Base-by-base conservation (phyloP, 2,888 invertebrate genomes). In the Pogonocherus hispidulus region DNA sequence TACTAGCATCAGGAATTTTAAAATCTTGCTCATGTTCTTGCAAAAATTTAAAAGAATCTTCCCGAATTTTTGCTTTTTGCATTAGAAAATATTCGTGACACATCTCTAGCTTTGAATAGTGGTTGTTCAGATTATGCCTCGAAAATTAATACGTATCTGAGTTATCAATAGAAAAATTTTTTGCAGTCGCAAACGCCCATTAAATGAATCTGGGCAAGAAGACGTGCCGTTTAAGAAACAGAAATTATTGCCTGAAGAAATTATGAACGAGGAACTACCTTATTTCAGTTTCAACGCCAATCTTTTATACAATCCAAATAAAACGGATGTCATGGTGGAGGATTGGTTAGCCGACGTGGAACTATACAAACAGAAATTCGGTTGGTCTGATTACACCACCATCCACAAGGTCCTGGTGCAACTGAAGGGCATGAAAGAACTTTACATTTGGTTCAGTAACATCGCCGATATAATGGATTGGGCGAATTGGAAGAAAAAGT, bases 391-490 rank as follows among this genome's bases (percentile, higher is more conserved):
- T 44, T 46, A 19, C 32, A 19, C 19, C 8, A 59, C 59, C 2
- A 59, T 59, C 16, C 59, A 59, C 46, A 59, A 59, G 35, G 59
- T 59, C 19, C 19, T 59, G 19, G 8, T 35, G 11, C 23, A 27
- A 46, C 18, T 59, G 32, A 23, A 49, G 22, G 11, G 3, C 2
- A 18, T 59, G 35, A 18, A 23, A 2, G 59, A 59, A 1, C 3
- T 59, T 9, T 35, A 59, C 18, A 47, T 16, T n/a, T 59, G 59
- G 59, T 59, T 59, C 19, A 32, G 59, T 19, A 49, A 23, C 20
- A 59, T 59, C 3, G 47, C 47, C 1, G 59, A 59, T n/a, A 59
- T 59, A 19, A 47, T 59, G 59, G 47, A 23, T 2, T 59, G 59
- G 59, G 19, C 41, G 2, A 27, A 47, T 11, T 59, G 59, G 59